Conservation (phyloP, 2,888 invertebrate species). For the Pegoplata infirma region DNA sequence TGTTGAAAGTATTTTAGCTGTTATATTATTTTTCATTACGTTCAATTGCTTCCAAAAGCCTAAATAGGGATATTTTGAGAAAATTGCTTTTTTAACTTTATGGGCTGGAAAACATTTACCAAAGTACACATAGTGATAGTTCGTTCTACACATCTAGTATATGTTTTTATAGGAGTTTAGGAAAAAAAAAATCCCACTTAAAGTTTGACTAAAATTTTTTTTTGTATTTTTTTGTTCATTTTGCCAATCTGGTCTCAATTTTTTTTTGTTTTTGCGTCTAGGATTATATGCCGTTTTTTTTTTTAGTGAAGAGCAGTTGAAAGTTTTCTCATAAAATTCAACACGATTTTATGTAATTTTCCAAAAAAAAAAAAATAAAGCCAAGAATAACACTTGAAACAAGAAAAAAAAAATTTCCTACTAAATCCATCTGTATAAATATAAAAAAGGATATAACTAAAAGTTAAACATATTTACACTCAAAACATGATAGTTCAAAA, state of each 20-base stretch:
- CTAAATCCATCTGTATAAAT: background rate
- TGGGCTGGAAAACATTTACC: too few species aligned
- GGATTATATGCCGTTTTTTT: constrained; percentile 27
- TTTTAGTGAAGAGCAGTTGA: constrained; percentile 34
- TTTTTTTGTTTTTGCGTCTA: background rate
- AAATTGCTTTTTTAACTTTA: too few species aligned
- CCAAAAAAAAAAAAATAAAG: background rate
- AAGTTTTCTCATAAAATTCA: constrained; percentile 62
- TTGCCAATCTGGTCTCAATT: constrained; percentile 44
- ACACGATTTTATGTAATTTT: constrained; percentile 41
- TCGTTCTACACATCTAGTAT: too few species aligned
- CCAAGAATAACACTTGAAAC: background rate
- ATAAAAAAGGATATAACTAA: background rate
- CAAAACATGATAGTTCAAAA: background rate
- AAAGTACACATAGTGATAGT: too few species aligned
- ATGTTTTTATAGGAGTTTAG: too few species aligned
- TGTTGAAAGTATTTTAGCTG: too few species aligned
- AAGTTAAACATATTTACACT: constrained; percentile 25
- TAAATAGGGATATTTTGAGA: too few species aligned
- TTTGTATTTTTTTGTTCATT: constrained; percentile 5
- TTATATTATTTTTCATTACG: too few species aligned
- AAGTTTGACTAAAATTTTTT: constrained; percentile 37
- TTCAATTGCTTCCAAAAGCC: too few species aligned
- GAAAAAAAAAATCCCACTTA: constrained; percentile 34
- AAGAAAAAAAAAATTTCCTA: background rate